A percentile compares a stretch with the other conserved stretches of the same genome.
These are phyloP conservation scores for Doryteuthis pealeii DNA, from an alignment of 1,140 invertebrate genomes.

Conservation along the genomic window DNA sequence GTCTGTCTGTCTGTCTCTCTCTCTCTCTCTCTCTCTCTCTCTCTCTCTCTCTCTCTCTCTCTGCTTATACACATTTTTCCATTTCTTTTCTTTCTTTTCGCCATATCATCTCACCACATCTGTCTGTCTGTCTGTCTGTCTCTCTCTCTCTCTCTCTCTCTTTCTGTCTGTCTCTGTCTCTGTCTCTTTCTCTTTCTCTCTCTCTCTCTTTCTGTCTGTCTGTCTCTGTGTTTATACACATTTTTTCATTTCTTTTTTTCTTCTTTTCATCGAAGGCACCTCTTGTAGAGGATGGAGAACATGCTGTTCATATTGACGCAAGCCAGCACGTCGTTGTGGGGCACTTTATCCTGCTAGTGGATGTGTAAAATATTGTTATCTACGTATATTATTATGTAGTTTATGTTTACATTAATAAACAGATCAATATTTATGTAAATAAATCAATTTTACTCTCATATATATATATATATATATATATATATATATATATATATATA, in stretches of 20 bases:
- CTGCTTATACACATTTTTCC: no score
- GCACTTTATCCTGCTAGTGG: background rate
- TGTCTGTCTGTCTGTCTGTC: no score
- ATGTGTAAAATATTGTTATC: no score
- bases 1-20: background rate
- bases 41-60: slow-evolving; percentile 1
- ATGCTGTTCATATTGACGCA: no score
- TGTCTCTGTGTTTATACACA: no score
- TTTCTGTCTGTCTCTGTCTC: no score
- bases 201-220: background rate
- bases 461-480: background rate
- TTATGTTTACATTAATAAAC: background rate
- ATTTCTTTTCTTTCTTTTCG: no score
- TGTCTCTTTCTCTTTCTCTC: background rate
- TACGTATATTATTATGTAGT: no score
- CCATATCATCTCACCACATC: no score
- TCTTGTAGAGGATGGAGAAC: no score
- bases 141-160: slow-evolving; percentile 1
- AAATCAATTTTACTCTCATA: background rate
- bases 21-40: slow-evolving; percentile 1
- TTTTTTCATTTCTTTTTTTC: background rate
- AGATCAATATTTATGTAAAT: background rate
- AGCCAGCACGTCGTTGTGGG: background rate
- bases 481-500: background rate
- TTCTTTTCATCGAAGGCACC: background rate